These are phyloP conservation scores for Fulica atra DNA, from an alignment of 2,113 vertebrate species.

Conservation along the genomic window DNA sequence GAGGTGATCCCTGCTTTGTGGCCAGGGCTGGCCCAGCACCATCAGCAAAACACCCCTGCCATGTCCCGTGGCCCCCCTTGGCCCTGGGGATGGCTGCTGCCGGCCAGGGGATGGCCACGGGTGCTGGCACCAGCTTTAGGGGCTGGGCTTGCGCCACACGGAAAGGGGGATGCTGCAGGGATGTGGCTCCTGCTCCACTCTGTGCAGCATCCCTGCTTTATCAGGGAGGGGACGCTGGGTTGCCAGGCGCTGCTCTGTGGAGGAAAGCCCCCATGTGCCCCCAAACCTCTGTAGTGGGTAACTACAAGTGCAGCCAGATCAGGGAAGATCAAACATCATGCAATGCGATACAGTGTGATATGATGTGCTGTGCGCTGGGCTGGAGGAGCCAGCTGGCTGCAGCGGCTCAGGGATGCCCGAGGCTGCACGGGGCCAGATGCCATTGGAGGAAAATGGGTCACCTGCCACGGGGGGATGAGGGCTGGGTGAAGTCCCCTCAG, in stretches of 20 bases:
- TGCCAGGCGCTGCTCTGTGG: rapidly evolving
- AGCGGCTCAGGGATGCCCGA: not conserved
- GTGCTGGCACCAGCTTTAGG: not conserved
- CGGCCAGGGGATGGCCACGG: not conserved
- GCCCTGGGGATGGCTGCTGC: not conserved
- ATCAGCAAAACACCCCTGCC: not conserved
- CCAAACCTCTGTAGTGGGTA: rapidly evolving
- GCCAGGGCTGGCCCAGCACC: not conserved
- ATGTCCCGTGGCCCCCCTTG: rapidly evolving
- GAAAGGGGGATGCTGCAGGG: not conserved
- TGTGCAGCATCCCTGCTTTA: rapidly evolving
- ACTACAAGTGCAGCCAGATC: rapidly evolving
- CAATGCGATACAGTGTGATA: too few species aligned
- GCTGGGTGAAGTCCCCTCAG: not conserved
- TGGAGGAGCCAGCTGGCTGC: not conserved
- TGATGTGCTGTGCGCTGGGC: rapidly evolving
- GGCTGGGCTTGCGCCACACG: rapidly evolving
- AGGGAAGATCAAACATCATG: rapidly evolving
- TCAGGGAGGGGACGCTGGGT: not conserved
- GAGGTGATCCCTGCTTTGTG: not conserved
- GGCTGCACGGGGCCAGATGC: rapidly evolving
- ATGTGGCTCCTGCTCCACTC: rapidly evolving
- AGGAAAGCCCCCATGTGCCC: not conserved
- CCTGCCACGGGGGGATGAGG: rapidly evolving
- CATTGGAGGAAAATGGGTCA: not conserved